These are phyloP conservation scores for Ceuthmochares aereus DNA, from an alignment of 2,113 vertebrate species.

Conservation along the genomic window DNA sequence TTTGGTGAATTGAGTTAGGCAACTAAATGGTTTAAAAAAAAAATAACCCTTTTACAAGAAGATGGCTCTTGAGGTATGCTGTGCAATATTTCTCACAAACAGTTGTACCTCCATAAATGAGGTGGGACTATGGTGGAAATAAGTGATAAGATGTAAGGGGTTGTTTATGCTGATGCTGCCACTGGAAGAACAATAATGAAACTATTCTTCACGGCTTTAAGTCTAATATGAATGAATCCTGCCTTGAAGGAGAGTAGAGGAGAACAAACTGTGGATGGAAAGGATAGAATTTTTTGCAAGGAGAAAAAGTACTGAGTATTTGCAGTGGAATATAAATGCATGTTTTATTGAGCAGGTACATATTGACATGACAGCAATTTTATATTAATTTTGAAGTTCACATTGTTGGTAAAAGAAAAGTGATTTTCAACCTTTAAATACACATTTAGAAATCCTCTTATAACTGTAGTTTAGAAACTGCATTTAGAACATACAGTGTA, in stretches of 20 bases:
- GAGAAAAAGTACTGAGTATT: not conserved
- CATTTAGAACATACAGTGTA: not conserved
- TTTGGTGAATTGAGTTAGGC: not conserved
- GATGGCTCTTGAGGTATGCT: no score
- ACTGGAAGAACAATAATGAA: not conserved
- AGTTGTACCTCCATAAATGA: not conserved
- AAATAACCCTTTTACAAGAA: not conserved
- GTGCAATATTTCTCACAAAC: not conserved
- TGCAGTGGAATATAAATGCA: not conserved
- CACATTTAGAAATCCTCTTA: not conserved
- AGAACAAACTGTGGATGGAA: not conserved
- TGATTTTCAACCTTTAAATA: slow-evolving; percentile 25
- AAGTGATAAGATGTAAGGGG: not conserved
- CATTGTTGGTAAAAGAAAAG: slow-evolving; percentile 1
- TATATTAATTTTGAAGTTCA: not conserved
- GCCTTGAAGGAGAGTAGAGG: not conserved
- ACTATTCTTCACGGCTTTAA: not conserved
- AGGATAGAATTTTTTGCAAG: not conserved
- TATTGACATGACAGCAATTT: not conserved
- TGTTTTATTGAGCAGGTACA: slow-evolving; percentile 28
- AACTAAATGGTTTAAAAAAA: not conserved
- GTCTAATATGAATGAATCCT: not conserved
- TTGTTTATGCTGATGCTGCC: not conserved
- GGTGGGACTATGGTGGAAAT: not conserved
- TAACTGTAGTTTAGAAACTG: not conserved